These are phyloP conservation scores for Escarpia spicata DNA, from an alignment of 2,888 invertebrate species.

Conservation along the genomic window DNA sequence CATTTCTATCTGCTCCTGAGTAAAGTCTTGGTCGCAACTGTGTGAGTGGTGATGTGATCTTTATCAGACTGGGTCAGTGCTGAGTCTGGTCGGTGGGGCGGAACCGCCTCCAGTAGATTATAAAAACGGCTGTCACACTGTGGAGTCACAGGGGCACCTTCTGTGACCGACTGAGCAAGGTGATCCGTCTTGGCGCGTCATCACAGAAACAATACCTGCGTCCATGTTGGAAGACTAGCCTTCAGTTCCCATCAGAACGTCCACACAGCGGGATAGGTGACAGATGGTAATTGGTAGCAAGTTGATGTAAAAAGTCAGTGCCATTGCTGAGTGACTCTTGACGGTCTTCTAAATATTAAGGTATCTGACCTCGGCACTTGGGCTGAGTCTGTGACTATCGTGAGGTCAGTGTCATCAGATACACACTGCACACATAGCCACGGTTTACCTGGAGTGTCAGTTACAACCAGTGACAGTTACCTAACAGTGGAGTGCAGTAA, in stretches of 20 bases:
- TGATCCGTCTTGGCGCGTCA: neutral
- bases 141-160: neutral
- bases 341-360: neutral
- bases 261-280: neutral
- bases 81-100: neutral
- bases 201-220: neutral
- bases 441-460: neutral
- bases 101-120: neutral
- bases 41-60: neutral
- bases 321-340: neutral
- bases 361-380: neutral
- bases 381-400: neutral
- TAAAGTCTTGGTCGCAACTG: too few relatives aligned
- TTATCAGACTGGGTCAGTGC: neutral
- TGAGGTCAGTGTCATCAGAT: neutral
- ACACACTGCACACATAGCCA: neutral
- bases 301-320: neutral
- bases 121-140: neutral
- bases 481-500: neutral
- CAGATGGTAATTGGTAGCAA: neutral
- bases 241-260: neutral
- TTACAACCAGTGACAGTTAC: neutral
- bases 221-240: neutral
- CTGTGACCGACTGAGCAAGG: neutral
- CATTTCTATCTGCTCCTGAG: too few relatives aligned